Percentiles rank a stretch among this genome's conserved stretches.
phyloP scores from a whole-genome alignment of 1,140 invertebrate species.

The Nephotettix cincticeps region DNA sequence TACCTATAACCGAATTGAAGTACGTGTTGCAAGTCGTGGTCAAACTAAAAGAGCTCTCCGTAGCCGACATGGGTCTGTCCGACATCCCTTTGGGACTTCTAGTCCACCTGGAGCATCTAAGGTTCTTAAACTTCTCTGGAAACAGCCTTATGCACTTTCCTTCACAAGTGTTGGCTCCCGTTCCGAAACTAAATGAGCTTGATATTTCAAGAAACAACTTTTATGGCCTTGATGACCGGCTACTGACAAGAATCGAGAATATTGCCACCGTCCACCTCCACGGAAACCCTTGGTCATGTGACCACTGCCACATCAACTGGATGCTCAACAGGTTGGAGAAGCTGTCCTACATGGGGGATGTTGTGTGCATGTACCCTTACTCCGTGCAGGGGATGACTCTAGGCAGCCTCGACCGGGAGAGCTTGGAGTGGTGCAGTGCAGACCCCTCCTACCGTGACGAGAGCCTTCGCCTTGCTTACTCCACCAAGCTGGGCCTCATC shows the following conservation, averaged over 20 bases:
- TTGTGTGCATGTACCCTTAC: slow-evolving; percentile 48
- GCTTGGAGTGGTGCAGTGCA: slow-evolving; percentile 54
- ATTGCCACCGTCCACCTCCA: slow-evolving; percentile 54
- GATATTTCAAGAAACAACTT: slow-evolving; percentile 64
- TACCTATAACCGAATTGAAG: slow-evolving; percentile 49
- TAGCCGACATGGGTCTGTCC: slow-evolving; percentile 55
- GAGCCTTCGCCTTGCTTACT: slow-evolving; percentile 47
- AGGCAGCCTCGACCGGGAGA: slow-evolving; percentile 48
- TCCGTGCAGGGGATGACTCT: slow-evolving; percentile 52
- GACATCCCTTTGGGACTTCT: slow-evolving; percentile 55
- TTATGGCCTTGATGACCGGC: slow-evolving; percentile 55
- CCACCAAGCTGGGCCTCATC: slow-evolving; percentile 57
- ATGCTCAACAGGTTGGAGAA: slow-evolving; percentile 55
- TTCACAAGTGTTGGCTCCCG: slow-evolving; percentile 54
- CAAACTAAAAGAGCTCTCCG: slow-evolving; percentile 55
- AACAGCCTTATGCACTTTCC: slow-evolving; percentile 58
- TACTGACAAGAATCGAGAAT: slow-evolving; percentile 55
- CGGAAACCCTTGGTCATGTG: slow-evolving; percentile 66
- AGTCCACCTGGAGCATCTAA: slow-evolving; percentile 52
- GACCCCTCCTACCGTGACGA: slow-evolving; percentile 41
- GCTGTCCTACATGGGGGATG: slow-evolving; percentile 47
- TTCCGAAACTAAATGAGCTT: slow-evolving; percentile 55
- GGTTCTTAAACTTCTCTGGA: slow-evolving; percentile 55
- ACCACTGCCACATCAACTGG: slow-evolving; percentile 59
- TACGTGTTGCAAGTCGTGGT: slow-evolving; percentile 55